Conservation (phyloP, 2,797 vertebrate species). For the Toxotes lorentzi region DNA sequence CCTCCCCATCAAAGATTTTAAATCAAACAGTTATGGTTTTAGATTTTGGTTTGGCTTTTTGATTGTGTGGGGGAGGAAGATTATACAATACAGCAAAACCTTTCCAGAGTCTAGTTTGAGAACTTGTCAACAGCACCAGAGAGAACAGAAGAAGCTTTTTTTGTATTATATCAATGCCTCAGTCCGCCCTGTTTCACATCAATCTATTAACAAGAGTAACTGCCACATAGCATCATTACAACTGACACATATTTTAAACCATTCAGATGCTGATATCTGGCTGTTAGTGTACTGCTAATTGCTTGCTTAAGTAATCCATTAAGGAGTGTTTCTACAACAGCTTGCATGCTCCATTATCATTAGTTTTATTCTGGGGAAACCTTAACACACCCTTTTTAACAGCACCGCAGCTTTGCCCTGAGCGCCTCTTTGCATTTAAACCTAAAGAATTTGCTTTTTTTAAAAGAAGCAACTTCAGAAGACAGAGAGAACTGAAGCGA, state of each 20-base stretch:
- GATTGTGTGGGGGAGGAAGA: not conserved
- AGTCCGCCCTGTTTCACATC: conserved; percentile 39
- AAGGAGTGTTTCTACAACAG: conserved; percentile 78
- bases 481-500: conserved; percentile 77
- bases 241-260: conserved; percentile 68
- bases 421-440: conserved; percentile 87
- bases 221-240: conserved; percentile 56
- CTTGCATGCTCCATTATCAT: conserved; percentile 78
- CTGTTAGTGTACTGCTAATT: conserved; percentile 76
- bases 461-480: conserved; percentile 74
- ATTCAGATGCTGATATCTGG: conserved; percentile 73
- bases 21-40: conserved; percentile 14
- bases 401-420: conserved; percentile 57
- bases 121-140: not conserved
- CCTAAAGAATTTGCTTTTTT: conserved; percentile 80
- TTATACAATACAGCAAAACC: conserved; percentile 12
- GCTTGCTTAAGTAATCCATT: conserved; percentile 80
- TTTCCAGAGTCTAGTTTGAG: conserved; percentile 9
- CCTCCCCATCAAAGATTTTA: not conserved
- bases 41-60: conserved; percentile 14
- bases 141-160: not conserved
- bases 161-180: conserved; percentile 38
- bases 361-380: conserved; percentile 77
- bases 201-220: conserved; percentile 66
- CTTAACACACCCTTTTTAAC: conserved; percentile 75